A percentile compares a stretch with the other conserved stretches of the same genome.
phyloP scores from a whole-genome alignment of 2,888 invertebrate genomes.

The Callosobruchus maculatus region DNA sequence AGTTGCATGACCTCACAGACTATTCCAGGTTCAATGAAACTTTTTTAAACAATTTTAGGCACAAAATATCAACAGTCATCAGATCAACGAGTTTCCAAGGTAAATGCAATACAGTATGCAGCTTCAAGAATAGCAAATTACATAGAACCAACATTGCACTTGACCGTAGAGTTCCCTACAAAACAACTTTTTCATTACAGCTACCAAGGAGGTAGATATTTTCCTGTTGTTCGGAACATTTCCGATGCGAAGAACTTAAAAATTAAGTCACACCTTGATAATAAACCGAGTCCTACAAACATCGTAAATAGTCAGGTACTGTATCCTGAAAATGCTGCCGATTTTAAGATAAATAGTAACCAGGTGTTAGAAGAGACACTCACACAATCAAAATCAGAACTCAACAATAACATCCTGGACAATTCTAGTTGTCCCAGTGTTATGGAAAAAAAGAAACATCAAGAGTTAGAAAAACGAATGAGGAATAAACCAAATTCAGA shows the following conservation, averaged over 20 bases:
- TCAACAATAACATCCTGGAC: too few species aligned
- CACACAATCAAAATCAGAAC: too few species aligned
- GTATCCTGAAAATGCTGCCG: not conserved
- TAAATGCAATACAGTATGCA: not conserved
- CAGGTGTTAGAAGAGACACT: not conserved
- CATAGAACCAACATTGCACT: conserved; percentile 21
- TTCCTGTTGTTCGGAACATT: not conserved
- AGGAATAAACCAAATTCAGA: not conserved
- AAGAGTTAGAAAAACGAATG: not conserved
- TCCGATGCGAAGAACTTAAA: not conserved
- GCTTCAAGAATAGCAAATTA: conserved; percentile 13
- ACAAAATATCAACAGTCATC: not conserved
- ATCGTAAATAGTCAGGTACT: too few species aligned
- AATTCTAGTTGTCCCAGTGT: too few species aligned
- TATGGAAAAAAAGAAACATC: too few species aligned
- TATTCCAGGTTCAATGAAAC: not conserved
- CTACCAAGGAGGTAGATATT: conserved; percentile 1
- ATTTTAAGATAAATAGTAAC: not conserved
- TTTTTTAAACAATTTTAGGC: not conserved
- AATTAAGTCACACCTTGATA: not conserved
- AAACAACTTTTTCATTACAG: conserved; percentile 14
- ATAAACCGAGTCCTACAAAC: too few species aligned
- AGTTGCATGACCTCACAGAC: too few species aligned
- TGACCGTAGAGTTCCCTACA: conserved; percentile 16
- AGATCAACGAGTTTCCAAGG: not conserved